Evolutionary conservation across 92 coral and sea anemone species (phyloP).

Genomic region (Chrysogorgia sp.): DNA sequence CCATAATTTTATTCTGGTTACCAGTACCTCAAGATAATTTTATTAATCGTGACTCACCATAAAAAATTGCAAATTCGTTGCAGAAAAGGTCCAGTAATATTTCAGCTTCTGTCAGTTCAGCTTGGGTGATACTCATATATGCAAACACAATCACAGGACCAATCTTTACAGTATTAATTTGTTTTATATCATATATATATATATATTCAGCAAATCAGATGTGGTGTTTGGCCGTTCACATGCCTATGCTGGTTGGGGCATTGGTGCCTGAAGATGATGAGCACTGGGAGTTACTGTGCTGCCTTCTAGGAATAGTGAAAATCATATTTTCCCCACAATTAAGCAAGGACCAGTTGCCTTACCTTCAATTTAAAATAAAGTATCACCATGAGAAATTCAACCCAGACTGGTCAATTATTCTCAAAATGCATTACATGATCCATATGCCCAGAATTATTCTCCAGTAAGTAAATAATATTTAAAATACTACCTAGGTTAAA

Average conservation of each 20-base stretch:
- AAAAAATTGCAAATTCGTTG: too few species aligned
- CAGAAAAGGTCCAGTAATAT: too few species aligned
- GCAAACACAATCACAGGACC: too few species aligned
- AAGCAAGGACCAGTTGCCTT: constrained; percentile 53
- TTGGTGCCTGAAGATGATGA: constrained; percentile 67
- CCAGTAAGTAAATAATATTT: too few species aligned
- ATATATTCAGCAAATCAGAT: constrained; percentile 67
- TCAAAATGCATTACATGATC: constrained; percentile 77
- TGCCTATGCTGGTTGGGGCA: constrained; percentile 64
- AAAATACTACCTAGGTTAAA: too few species aligned
- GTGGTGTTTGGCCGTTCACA: constrained; percentile 67
- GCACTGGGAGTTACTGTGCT: constrained; percentile 56
- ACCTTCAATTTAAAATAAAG: constrained; percentile 63
- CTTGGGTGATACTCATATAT: too few species aligned
- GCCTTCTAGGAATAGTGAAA: constrained; percentile 54
- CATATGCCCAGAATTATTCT: constrained; percentile 70
- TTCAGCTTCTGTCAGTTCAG: too few species aligned
- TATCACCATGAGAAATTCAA: constrained; percentile 51
- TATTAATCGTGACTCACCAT: too few species aligned
- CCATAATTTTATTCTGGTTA: too few species aligned
- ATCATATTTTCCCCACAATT: constrained; percentile 61
- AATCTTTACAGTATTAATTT: too few species aligned
- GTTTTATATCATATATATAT: too few species aligned
- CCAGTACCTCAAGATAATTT: too few species aligned
- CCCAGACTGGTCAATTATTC: constrained; percentile 67